Conservation (phyloP, 2,797 vertebrate genomes). For the Sebastiscus albofasciatus region DNA sequence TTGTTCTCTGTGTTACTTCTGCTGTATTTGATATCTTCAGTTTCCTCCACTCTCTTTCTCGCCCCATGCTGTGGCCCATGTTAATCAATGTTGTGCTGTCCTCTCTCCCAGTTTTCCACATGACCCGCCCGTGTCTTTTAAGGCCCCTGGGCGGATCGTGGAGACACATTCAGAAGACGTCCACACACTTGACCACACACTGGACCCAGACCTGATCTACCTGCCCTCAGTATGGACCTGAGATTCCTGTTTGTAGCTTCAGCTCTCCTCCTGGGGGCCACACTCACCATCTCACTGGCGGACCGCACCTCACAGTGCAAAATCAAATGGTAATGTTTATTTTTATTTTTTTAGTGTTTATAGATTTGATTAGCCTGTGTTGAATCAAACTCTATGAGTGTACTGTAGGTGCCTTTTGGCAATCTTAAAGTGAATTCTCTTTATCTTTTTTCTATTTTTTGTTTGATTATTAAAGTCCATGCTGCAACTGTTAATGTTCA, state of each 20-base stretch:
- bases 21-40: background rate
- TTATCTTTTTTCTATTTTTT: background rate
- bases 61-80: background rate
- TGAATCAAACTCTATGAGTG: background rate
- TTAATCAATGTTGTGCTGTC: slow-evolving; percentile 26
- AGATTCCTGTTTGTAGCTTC: slow-evolving; percentile 33
- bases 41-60: background rate
- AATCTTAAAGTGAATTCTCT: background rate
- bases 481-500: background rate
- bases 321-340: slow-evolving; percentile 65
- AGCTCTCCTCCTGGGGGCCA: slow-evolving; percentile 40
- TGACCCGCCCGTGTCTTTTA: slow-evolving; percentile 14
- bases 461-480: background rate
- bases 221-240: slow-evolving; percentile 31
- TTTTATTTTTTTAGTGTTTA: background rate
- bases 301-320: slow-evolving; percentile 56
- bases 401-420: background rate
- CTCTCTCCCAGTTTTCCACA: slow-evolving; percentile 14
- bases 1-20: background rate
- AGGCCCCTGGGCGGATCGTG: background rate
- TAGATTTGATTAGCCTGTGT: background rate
- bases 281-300: slow-evolving; percentile 29
- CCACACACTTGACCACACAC: background rate
- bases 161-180: background rate
- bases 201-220: background rate